A percentile compares a stretch with the other conserved stretches of the same genome.
Conservation (phyloP, 2,888 invertebrate genomes). For the Clepsis dumicolana region DNA sequence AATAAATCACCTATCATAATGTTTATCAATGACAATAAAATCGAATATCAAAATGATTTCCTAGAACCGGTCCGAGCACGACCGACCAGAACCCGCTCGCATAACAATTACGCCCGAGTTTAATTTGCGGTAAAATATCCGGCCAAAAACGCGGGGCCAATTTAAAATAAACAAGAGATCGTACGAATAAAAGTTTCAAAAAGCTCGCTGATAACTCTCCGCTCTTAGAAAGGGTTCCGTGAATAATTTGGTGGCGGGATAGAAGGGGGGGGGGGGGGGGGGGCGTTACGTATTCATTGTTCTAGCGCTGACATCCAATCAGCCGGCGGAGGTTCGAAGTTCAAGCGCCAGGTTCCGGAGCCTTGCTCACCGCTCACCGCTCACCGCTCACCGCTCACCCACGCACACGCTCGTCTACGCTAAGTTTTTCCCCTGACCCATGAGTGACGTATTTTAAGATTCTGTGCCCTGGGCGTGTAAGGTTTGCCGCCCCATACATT, state of each 20-base stretch:
- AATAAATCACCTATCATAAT: too few relatives aligned
- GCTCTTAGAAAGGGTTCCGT: slow-evolving; percentile 15
- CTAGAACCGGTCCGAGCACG: background rate
- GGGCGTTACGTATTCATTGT: slow-evolving; percentile 7
- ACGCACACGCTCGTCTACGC: too few relatives aligned
- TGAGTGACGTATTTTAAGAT: too few relatives aligned
- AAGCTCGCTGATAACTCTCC: slow-evolving; percentile 17
- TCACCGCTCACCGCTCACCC: too few relatives aligned
- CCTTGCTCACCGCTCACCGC: too few relatives aligned
- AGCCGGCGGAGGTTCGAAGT: background rate
- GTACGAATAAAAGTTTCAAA: slow-evolving; percentile 10
- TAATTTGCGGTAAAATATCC: slow-evolving; percentile 14
- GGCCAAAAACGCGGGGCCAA: slow-evolving; percentile 4
- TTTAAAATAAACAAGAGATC: slow-evolving; percentile 22
- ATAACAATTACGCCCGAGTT: background rate
- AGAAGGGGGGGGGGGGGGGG: background rate
- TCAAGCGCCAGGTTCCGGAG: too few relatives aligned
- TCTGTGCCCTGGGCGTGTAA: too few relatives aligned
- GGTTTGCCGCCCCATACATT: too few relatives aligned
- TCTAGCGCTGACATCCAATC: background rate
- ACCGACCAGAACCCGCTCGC: background rate
- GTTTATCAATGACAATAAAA: too few relatives aligned
- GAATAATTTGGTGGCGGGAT: slow-evolving; percentile 11
- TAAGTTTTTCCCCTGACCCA: too few relatives aligned
- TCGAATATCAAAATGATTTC: too few relatives aligned